Base-by-base conservation (phyloP, 2,888 invertebrate species). In the Mythimna pallens region DNA sequence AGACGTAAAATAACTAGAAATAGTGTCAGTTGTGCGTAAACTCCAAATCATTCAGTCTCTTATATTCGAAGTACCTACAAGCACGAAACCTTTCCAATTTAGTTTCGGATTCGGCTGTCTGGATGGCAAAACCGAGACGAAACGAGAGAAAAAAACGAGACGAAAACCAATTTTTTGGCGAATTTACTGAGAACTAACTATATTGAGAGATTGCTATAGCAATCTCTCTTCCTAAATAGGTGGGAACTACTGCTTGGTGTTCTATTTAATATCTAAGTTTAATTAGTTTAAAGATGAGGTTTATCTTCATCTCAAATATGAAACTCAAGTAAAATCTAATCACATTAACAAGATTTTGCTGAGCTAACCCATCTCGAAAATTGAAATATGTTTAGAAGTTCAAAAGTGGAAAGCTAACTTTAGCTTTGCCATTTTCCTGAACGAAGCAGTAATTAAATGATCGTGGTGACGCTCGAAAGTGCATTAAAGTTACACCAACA, bases 301-400 rank as follows among this genome's bases (percentile, higher is more conserved):
- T 36, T 20, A n/a, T 10, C 20, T 9, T 58, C 14, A 55, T 55
- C n/a, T 17, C 17, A 65, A 36, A 40, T 54, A 4, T 36, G 36
- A 7, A 65, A 9, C 36, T 54, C 10, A 54, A 22, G 9, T 65
- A n/a, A 22, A 10, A 64, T n/a, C 10, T 17, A 22, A 36, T 22
- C 30, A 36, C 34, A 65, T 22, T 36, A 36, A 25, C 22, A 12
- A 22, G 20, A 34, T 36, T 34, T 36, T 17, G 5, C 20, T 34
- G n/a, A 9, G 34, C 52, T 36, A 9, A 14, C 17, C 7, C 8
- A 12, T 20, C 6, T 30, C 12, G 22, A 43, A 57, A 70, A 72
- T 25, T 34, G 14, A 25, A 55, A 36, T 57, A 50, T 50, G 43
- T 70, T 57, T 8, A 70, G 17, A 40, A 69, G 30, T 12, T 36